Evolutionary conservation across 2,888 invertebrate genomes (phyloP), one percentile per base, ranked within the genome.

Genomic region (Dusona sp.): DNA sequence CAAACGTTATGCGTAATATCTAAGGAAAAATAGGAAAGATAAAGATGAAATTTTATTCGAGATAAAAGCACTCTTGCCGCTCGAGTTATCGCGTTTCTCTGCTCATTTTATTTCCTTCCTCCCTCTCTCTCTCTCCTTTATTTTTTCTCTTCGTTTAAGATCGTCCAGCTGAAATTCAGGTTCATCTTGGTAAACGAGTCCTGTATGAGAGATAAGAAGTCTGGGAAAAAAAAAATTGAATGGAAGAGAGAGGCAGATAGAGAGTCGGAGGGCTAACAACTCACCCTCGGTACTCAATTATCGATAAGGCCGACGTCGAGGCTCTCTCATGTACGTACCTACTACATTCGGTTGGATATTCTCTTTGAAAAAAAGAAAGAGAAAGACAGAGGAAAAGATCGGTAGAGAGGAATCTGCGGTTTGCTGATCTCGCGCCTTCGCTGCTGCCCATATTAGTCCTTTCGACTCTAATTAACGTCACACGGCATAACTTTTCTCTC

Each of bases 171-270:
- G 48, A 83, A 86, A 80, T 75, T 80, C 83, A 80, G 79, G 75
- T 83, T 86, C 83, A 77, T 86, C 83, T 72, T 75, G 77, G 83
- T 80, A 86, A 86, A 86, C 86, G 83, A 80, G 83, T 86, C 80
- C 83, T 83, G 83, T 77, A 83, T 48, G 65, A 79, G 70, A 82
- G 85, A 85, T 85, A 82, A 85, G 77, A 64, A 45, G 19, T 6
- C 61, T 36, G 77, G 42, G 11, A 22, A 51, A 57, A n/a, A 61
- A 45, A 45, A 48, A 42, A 74, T 77, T 33, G 48, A 16, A 51
- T 36, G 42, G 7, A 38, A 54, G 57, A 79, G 61, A 51, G 45
- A 42, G 51, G 45, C 68, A 75, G 25, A 29, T 64, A 16, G 67
- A 51, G 22, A 65, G 54, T 19, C 29, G 38, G 74, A 65, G 75